These are phyloP conservation scores for Drosophila miranda DNA, from an alignment of 1,140 invertebrate species.

Conservation along the genomic window DNA sequence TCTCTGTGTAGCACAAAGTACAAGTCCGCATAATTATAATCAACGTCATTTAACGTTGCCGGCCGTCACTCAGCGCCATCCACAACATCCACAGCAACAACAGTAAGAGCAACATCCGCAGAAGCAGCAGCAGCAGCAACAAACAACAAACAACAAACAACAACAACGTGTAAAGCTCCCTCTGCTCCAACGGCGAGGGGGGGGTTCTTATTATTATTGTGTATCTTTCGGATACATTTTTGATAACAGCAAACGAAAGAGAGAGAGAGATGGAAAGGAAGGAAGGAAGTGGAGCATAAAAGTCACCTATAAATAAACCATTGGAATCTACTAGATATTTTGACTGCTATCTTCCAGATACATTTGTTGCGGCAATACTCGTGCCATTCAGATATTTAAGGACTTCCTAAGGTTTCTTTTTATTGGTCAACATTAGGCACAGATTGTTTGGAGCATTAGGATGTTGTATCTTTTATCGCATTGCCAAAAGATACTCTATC, in stretches of 20 bases:
- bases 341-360: too few relatives aligned
- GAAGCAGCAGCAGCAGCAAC: conserved; percentile 21
- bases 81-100: conserved; percentile 51
- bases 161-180: conserved; percentile 57
- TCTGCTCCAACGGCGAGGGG: conserved; percentile 51
- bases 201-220: conserved; percentile 59
- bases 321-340: conserved; percentile 35
- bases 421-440: conserved; percentile 36
- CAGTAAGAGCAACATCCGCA: conserved; percentile 17
- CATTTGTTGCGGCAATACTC: conserved; percentile 11
- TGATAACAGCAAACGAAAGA: conserved; percentile 51
- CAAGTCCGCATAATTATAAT: conserved; percentile 81
- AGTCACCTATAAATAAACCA: conserved; percentile 61
- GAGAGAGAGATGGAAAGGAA: conserved; percentile 10
- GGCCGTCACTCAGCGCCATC: conserved; percentile 77
- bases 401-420: conserved; percentile 40
- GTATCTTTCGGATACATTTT: conserved; percentile 77
- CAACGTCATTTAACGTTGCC: conserved; percentile 80
- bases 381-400: conserved; percentile 29
- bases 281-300: conserved; percentile 57
- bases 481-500: conserved; percentile 22
- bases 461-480: conserved; percentile 4
- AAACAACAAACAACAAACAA: conserved; percentile 1
- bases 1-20: conserved; percentile 62
- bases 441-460: conserved; percentile 11